Base-by-base conservation (phyloP, 2,888 invertebrate genomes). In the Metellina segmentata region DNA sequence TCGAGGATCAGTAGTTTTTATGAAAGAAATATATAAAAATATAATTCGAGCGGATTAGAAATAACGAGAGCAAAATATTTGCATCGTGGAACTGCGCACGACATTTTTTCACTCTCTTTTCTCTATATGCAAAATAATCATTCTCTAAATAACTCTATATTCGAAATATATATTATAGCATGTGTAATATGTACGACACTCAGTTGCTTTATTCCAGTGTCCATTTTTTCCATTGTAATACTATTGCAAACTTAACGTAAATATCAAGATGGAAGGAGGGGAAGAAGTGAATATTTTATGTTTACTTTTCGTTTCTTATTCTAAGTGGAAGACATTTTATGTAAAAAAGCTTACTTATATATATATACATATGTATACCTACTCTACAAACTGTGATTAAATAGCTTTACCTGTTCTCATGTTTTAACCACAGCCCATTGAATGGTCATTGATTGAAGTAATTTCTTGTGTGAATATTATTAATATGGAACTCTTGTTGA, bases 21-120 rank as follows among this genome's bases (percentile, higher is more conserved):
- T 69, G n/a, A 16, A 79, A 81, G n/a, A 61, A 61, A 61, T 61
- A 61, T 9, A 61, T 61, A 8, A 53, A n/a, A 52, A 87, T 79
- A 11, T 16, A 88, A 88, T 61, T 81, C 87, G 91, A 75, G 91
- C 91, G 91, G 79, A 81, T 83, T 81, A 87, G 91, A 78, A 87
- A 91, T 91, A 83, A 91, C 91, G 91, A 91, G 91, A 87, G 91
- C 91, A 91, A 91, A 91, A 91, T 78, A 71, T 91, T 87, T 91
- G 91, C 91, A 91, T 91, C 91, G 91, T 91, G 91, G 87, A 87
- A 74, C 72, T 83, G 86, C 91, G 91, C 91, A 91, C 91, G 87
- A 70, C 91, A 87, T 87, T 49, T 79, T 87, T 87, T 87, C 72
- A 82, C 81, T 78, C 87, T 88, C 79, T 79, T 81, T 85, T 91